phyloP scores from a whole-genome alignment of 2,888 invertebrate genomes.

The Parnassius orleans region DNA sequence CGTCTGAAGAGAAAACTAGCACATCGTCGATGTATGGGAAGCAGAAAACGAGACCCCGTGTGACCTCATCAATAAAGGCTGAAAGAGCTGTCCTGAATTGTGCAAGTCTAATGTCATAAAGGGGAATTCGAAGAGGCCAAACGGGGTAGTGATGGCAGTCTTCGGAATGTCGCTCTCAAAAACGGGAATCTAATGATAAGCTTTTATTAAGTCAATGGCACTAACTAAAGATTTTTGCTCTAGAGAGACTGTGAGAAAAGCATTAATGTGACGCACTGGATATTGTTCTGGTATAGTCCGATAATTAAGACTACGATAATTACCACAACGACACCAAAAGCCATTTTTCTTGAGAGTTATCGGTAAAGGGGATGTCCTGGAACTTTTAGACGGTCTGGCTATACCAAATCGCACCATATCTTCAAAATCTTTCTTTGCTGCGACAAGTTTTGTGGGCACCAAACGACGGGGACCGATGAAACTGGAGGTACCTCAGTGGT shows the following conservation, averaged over 20 bases:
- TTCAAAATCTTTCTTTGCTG: no score
- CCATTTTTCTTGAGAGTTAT: no score
- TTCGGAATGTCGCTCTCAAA: slow-evolving; percentile 28
- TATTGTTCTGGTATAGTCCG: background rate
- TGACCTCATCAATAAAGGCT: slow-evolving; percentile 39
- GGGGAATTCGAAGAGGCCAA: slow-evolving; percentile 44
- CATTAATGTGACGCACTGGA: background rate
- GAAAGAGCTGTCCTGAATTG: slow-evolving; percentile 56
- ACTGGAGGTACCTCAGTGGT: no score
- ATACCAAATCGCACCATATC: no score
- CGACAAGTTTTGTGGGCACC: no score
- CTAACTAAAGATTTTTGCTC: background rate
- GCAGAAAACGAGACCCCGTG: slow-evolving; percentile 1
- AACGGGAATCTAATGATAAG: background rate
- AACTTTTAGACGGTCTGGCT: no score
- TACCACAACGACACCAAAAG: background rate
- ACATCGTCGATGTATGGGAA: slow-evolving; percentile 13
- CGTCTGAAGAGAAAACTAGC: background rate
- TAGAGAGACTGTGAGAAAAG: background rate
- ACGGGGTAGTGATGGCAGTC: slow-evolving; percentile 43
- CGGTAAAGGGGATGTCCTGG: no score
- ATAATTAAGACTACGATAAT: background rate
- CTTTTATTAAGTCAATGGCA: background rate
- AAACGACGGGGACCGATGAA: no score
- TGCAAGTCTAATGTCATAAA: slow-evolving; percentile 48